Evolutionary conservation across 2,113 vertebrate genomes (phyloP).

Genomic region (Origma solitaria): DNA sequence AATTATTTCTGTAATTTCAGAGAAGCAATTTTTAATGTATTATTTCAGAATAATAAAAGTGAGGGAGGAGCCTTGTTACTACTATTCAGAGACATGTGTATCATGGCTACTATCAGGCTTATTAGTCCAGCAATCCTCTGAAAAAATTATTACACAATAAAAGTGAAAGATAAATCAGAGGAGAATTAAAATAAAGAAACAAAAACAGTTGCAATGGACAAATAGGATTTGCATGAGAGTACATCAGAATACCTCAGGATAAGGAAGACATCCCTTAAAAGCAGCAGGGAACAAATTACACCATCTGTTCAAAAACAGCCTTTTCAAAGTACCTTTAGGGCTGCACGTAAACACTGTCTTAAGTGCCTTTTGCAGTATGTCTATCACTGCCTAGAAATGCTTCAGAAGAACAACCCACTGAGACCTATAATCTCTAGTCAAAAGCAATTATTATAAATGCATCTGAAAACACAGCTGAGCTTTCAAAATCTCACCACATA

Average conservation of each 20-base stretch:
- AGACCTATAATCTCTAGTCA: neutral
- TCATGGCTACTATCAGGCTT: neutral
- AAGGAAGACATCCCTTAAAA: neutral
- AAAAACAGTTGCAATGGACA: neutral
- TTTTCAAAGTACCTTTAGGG: neutral
- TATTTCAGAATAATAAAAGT: neutral
- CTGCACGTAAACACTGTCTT: neutral
- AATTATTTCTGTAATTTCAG: neutral
- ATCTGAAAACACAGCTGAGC: neutral
- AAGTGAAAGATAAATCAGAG: neutral
- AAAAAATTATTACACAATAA: neutral
- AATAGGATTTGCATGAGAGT: neutral
- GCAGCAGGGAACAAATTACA: neutral
- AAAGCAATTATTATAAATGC: neutral
- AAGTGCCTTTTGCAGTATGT: neutral
- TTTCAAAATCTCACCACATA: neutral
- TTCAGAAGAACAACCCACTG: neutral
- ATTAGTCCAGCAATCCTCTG: neutral
- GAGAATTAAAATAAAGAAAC: neutral
- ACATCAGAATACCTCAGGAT: neutral
- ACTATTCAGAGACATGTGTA: neutral
- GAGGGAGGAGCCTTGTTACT: neutral
- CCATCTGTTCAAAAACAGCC: neutral
- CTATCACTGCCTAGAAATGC: neutral
- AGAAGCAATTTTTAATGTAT: neutral